These are phyloP conservation scores for Callionymus lyra DNA, from an alignment of 2,113 vertebrate species.

Conservation along the genomic window DNA sequence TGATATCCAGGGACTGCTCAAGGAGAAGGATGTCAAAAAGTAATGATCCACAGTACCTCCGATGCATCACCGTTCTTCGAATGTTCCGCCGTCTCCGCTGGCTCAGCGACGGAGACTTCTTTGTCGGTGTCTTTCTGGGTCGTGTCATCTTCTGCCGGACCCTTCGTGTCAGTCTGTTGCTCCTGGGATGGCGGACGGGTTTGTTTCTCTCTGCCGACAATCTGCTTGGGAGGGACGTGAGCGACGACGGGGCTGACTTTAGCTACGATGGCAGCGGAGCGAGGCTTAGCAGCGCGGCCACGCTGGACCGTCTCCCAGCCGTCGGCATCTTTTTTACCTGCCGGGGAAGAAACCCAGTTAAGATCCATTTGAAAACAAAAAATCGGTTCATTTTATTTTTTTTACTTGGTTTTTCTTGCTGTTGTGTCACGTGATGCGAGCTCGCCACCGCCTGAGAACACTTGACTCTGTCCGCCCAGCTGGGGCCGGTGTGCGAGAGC, in stretches of 20 bases:
- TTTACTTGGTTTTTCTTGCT: slow-evolving; percentile 67
- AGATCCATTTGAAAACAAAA: no score
- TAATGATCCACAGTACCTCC: slow-evolving; percentile 59
- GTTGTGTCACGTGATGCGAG: slow-evolving; percentile 33
- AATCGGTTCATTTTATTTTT: not conserved
- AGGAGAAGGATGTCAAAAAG: slow-evolving; percentile 30
- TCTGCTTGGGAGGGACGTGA: slow-evolving; percentile 61
- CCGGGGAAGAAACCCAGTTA: not conserved
- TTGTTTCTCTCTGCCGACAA: slow-evolving; percentile 67
- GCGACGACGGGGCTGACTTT: slow-evolving; percentile 65
- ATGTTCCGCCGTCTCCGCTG: slow-evolving; percentile 24
- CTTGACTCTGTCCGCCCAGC: slow-evolving; percentile 95
- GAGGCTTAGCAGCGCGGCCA: slow-evolving; percentile 83
- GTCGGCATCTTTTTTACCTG: slow-evolving; percentile 85
- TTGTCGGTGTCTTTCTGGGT: slow-evolving; percentile 21
- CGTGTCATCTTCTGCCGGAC: slow-evolving; percentile 30
- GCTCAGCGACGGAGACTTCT: slow-evolving; percentile 24
- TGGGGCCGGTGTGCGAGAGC: slow-evolving; percentile 79
- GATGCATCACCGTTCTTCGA: slow-evolving; percentile 43
- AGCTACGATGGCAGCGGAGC: slow-evolving; percentile 70
- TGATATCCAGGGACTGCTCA: slow-evolving; percentile 37
- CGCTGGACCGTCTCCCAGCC: slow-evolving; percentile 97
- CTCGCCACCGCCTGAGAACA: slow-evolving; percentile 70
- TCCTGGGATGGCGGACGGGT: slow-evolving; percentile 50
- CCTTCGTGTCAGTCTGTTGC: slow-evolving; percentile 44